Base-by-base conservation (phyloP, 2,113 vertebrate genomes). In the Xenopus borealis region DNA sequence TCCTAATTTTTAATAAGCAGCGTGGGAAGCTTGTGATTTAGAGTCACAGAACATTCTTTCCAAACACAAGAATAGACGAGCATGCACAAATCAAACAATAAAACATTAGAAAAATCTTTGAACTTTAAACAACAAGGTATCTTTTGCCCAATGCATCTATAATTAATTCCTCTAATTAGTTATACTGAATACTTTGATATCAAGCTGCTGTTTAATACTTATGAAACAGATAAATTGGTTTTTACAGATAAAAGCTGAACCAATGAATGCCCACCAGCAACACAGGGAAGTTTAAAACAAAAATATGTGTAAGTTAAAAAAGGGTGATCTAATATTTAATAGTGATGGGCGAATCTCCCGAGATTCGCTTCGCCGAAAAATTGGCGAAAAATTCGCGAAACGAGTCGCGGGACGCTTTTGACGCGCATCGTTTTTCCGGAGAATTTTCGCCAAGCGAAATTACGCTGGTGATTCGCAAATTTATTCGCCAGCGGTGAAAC, bases 1-100 rank as follows among this genome's bases (percentile, higher is more conserved):
- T 76, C 66, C 73, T 63, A 63, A 62, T 64, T 63, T 69, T 63
- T 76, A 69, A 75, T 76, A 66, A 50, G 10, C 66, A 64, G 73
- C 59, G 73, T 76, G 66, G 73, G 73, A 76, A 62, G 73, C 52
- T 53, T 62, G 18, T 18, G n/a, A 69, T 63, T 76, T 52, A 45
- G 58, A 69, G 66, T 55, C 58, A 69, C 53, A 52, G 50, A 20
- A 50, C 18, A 68, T 69, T 75, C 66, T 62, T 62, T 55, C 12
- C 23, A 69, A 50, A 76, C 66, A 75, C 44, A 53, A 61, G 27
- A 53, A 69, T 9, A 17, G 33, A 8, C 1, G 66, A 69, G 46
- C 45, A 76, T 59, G 30, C 40, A 66, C 50, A 73, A 73, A 66
- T 10, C 71, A 58, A 73, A 73, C 27, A 23, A 66, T 45, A 57